phyloP scores from a whole-genome alignment of 2,888 invertebrate species.

The Pandemis cinnamomeana region DNA sequence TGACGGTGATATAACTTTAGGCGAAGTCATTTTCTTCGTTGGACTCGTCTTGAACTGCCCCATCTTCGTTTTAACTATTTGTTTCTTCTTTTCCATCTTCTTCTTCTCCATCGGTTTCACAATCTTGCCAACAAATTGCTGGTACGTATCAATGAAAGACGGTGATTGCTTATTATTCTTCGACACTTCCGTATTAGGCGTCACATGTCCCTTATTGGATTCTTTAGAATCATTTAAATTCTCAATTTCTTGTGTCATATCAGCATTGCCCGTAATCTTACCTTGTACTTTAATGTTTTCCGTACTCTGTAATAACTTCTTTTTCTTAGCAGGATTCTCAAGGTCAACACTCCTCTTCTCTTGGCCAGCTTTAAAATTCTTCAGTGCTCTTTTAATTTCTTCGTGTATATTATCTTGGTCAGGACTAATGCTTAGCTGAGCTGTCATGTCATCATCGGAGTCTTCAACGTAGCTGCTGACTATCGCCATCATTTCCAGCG shows the following conservation, averaged over 20 bases:
- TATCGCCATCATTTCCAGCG: slow-evolving; percentile 61
- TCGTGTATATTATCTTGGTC: slow-evolving; percentile 4
- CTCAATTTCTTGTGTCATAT: not conserved
- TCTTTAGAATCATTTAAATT: not conserved
- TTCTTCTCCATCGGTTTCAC: slow-evolving; percentile 24
- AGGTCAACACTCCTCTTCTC: slow-evolving; percentile 5
- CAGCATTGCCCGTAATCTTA: not conserved
- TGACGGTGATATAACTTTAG: not conserved
- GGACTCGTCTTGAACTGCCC: slow-evolving; percentile 60
- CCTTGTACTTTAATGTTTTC: slow-evolving; percentile 26
- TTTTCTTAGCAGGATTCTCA: not conserved
- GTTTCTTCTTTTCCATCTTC: slow-evolving; percentile 48
- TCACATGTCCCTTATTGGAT: not conserved
- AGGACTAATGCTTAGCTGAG: not conserved
- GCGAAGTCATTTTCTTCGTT: slow-evolving; percentile 40
- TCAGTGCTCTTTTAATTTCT: slow-evolving; percentile 12
- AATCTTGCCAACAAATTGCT: slow-evolving; percentile 30
- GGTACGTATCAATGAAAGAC: slow-evolving; percentile 25
- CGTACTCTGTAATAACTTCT: slow-evolving; percentile 30
- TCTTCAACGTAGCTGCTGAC: slow-evolving; percentile 54
- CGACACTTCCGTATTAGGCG: not conserved
- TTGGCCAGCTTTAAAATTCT: not conserved
- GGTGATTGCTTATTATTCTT: slow-evolving; percentile 7
- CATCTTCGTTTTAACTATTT: slow-evolving; percentile 62
- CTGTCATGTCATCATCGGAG: slow-evolving; percentile 35